A percentile compares a stretch with the other conserved stretches of the same genome.
Evolutionary conservation across 2,113 vertebrate species (phyloP).

Genomic region (Pampusana beccarii): DNA sequence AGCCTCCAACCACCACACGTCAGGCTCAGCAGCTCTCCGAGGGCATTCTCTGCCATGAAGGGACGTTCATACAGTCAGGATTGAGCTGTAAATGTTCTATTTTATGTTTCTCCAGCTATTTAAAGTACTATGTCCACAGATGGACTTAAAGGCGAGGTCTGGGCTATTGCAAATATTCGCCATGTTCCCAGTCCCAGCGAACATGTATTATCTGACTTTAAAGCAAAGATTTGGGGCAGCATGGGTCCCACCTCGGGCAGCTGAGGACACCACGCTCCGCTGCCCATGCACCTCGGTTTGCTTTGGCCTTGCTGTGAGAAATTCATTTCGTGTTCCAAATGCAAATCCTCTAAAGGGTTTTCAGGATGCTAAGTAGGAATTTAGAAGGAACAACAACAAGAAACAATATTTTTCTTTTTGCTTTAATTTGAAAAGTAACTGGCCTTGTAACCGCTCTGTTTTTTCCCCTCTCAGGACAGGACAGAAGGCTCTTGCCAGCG

Average conservation of each 20-base stretch:
- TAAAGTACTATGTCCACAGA: too few species aligned
- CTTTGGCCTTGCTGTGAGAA: not conserved
- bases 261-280: not conserved
- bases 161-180: too few species aligned
- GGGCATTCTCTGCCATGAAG: too few species aligned
- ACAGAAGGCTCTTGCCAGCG: not conserved
- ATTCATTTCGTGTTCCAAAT: not conserved
- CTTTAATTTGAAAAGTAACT: not conserved
- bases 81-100: too few species aligned
- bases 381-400: not conserved
- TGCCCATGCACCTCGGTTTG: not conserved
- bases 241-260: not conserved
- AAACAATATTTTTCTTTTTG: rapidly evolving
- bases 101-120: too few species aligned
- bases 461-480: not conserved
- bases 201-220: too few species aligned
- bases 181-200: too few species aligned
- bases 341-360: not conserved
- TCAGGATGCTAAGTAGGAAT: not conserved
- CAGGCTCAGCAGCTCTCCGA: too few species aligned
- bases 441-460: not conserved
- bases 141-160: too few species aligned
- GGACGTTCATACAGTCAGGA: too few species aligned
- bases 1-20: too few species aligned
- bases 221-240: not conserved